Conservation (phyloP, 1,140 invertebrate species). For the Helicoverpa armigera region DNA sequence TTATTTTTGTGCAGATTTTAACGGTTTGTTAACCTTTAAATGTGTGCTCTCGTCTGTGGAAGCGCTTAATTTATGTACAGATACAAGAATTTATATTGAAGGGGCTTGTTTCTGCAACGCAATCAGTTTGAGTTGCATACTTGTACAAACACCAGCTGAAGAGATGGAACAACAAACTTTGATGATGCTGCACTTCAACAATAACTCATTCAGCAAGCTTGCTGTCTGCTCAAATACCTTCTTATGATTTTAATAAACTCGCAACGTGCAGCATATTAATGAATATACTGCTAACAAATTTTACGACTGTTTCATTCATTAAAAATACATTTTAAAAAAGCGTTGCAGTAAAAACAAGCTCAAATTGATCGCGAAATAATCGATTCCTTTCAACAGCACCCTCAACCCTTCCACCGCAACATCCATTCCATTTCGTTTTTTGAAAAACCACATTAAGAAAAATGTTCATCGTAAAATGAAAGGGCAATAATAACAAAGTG, state of each 20-base stretch:
- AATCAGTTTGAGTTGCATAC: slow-evolving; percentile 29
- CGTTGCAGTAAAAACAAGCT: background rate
- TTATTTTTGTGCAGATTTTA: slow-evolving; percentile 71
- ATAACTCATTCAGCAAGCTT: slow-evolving; percentile 17
- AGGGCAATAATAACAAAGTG: slow-evolving; percentile 48
- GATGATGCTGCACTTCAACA: slow-evolving; percentile 15
- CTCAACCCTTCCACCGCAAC: slow-evolving; percentile 30
- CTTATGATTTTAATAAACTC: background rate
- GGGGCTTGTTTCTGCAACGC: slow-evolving; percentile 20
- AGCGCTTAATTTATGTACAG: slow-evolving; percentile 42
- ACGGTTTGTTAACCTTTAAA: slow-evolving; percentile 66
- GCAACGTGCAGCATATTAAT: background rate
- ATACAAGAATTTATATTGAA: slow-evolving; percentile 41
- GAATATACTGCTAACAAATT: background rate
- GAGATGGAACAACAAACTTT: slow-evolving; percentile 26
- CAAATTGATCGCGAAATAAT: slow-evolving; percentile 27
- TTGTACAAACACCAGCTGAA: slow-evolving; percentile 15
- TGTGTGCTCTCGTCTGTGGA: slow-evolving; percentile 48
- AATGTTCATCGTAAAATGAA: slow-evolving; percentile 38
- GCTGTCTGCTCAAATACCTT: background rate
- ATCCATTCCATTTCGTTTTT: slow-evolving; percentile 40
- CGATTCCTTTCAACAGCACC: slow-evolving; percentile 26
- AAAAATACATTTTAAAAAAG: background rate
- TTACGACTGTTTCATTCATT: background rate
- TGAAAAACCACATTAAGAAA: slow-evolving; percentile 43